A percentile compares a stretch with the other conserved stretches of the same genome.
These are phyloP conservation scores for Micromesistius poutassou DNA, from an alignment of 2,797 vertebrate genomes.

Conservation along the genomic window DNA sequence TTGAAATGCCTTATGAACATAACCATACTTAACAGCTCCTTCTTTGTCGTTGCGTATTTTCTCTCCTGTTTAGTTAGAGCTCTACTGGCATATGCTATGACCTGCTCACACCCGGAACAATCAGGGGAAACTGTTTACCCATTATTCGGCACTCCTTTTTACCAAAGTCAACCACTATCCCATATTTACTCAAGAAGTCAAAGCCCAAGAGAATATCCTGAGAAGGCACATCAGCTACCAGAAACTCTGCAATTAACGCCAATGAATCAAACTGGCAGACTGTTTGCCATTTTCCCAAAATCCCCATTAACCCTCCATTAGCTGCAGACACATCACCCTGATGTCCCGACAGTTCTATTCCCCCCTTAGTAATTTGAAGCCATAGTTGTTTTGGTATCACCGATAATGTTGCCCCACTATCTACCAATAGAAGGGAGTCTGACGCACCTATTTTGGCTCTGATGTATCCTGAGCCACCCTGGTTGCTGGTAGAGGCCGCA, in stretches of 20 bases:
- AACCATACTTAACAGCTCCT: constrained; percentile 18
- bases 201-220: neutral
- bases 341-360: neutral
- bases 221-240: neutral
- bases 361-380: neutral
- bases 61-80: neutral
- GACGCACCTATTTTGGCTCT: neutral
- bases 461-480: neutral
- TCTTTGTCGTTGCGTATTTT: constrained; percentile 17
- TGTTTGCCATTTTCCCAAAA: neutral
- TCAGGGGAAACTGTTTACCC: neutral
- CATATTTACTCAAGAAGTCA: constrained; percentile 2
- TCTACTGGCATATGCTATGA: constrained; percentile 4
- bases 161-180: neutral
- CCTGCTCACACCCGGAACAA: neutral
- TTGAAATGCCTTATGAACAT: constrained; percentile 22
- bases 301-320: neutral
- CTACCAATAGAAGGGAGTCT: neutral
- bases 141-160: neutral
- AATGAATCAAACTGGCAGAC: neutral
- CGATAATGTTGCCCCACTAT: neutral
- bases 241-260: neutral
- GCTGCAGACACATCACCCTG: neutral
- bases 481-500: neutral
- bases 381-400: neutral